Evolutionary conservation across 2,888 invertebrate genomes (phyloP).

Genomic region (Dione vanillae): DNA sequence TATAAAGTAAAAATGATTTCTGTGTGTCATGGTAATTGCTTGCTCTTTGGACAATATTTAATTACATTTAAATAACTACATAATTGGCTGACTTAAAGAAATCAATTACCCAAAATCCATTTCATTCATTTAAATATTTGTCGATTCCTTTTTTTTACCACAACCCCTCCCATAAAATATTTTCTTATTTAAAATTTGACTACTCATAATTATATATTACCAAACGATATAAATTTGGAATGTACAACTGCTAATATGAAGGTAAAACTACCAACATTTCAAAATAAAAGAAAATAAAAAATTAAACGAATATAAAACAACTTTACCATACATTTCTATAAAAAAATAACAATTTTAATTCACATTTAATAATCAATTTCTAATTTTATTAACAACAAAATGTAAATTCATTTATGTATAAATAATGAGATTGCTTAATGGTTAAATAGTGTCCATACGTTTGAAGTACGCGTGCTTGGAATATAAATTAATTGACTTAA

Average conservation of each 20-base stretch:
- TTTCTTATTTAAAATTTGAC: not conserved
- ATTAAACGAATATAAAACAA: not conserved
- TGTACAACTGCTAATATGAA: not conserved
- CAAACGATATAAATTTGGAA: constrained; percentile 14
- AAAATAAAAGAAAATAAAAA: not conserved
- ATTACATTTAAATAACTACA: not conserved
- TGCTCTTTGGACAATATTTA: not conserved
- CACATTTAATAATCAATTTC: not conserved
- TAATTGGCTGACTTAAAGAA: too few species aligned
- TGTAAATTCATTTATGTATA: not conserved
- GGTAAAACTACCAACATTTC: not conserved
- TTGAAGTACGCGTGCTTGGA: constrained; percentile 2
- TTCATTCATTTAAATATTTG: too few species aligned
- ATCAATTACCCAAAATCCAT: too few species aligned
- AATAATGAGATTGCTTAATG: constrained; percentile 7
- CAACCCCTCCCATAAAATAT: too few species aligned
- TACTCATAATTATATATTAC: too few species aligned
- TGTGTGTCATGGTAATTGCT: not conserved
- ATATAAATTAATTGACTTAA: not conserved
- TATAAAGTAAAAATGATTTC: not conserved
- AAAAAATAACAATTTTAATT: not conserved
- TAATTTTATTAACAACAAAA: not conserved
- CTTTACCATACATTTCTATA: not conserved
- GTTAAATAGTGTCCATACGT: not conserved
- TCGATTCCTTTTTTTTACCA: too few species aligned